Evolutionary conservation across 2,888 invertebrate species (phyloP), one percentile per base, ranked within the genome.

Genomic region (Antheraea yamamai): DNA sequence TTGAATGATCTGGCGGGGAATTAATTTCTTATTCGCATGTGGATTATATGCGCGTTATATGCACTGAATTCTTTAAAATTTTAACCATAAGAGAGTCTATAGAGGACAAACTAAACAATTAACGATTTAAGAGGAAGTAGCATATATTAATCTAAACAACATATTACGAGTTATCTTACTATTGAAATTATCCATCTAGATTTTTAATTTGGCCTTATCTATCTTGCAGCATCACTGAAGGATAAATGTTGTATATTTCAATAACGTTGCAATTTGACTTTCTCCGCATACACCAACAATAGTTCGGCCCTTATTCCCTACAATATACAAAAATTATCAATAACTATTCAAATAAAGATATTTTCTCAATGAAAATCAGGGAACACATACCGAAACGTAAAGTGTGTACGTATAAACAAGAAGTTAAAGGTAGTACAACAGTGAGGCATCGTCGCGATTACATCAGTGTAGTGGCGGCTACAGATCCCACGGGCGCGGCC

Each of bases 361-460:
- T 70, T 70, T 70, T 10, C 35, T 70, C 39, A 70, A 70, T 70
- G 68, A 20, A 70, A 35, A 7, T 70, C 68, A 20, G 20, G 68
- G 68, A 39, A 70, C n/a, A 70, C 39, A 39, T 39, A 70, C 8
- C 35, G 39, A 70, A 70, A 39, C 70, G 39, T 70, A 39, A 35
- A 70, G 70, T n/a, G n/a, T 20, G 39, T 70, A 18, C 39, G 70
- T 39, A 70, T 70, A 39, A 39, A 70, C 7, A 7, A 39, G 39
- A 39, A 47, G 20, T 70, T n/a, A n/a, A n/a, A 35, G 70, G 39
- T 8, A 70, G 39, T 39, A n/a, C 39, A 39, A 70, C 70, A 30
- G 58, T 20, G 6, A n/a, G 4, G 58, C n/a, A 26, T 66, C 64
- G 14, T 30, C 64, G 70, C 8, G 70, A 70, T 70, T 70, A 70